Conservation (phyloP, 2,888 invertebrate genomes). For the Dorcus parallelipipedus region DNA sequence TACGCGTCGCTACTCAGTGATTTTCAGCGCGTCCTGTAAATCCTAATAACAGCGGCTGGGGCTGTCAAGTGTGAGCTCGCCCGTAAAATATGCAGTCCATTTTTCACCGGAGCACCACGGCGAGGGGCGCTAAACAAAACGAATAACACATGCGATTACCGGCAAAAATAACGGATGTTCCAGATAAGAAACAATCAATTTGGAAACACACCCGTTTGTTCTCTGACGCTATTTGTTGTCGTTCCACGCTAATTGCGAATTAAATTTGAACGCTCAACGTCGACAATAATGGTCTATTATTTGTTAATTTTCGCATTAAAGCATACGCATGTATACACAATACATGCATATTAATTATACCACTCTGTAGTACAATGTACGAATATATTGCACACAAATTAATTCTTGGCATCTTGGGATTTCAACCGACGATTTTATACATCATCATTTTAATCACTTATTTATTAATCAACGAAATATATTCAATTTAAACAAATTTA, state of each 20-base stretch:
- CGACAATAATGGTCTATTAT: slow-evolving; percentile 1
- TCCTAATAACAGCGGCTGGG: slow-evolving; percentile 17
- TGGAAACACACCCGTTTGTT: too few relatives aligned
- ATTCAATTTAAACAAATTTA: too few relatives aligned
- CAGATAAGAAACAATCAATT: slow-evolving; percentile 9
- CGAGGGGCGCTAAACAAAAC: slow-evolving; percentile 17
- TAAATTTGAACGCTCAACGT: slow-evolving; percentile 1
- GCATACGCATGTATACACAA: neutral
- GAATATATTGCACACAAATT: too few relatives aligned
- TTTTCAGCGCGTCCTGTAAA: slow-evolving; percentile 20
- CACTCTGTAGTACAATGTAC: too few relatives aligned
- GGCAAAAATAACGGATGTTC: slow-evolving; percentile 14
- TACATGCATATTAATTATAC: neutral
- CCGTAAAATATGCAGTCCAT: slow-evolving; percentile 21
- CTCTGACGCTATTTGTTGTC: neutral
- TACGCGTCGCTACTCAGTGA: slow-evolving; percentile 9
- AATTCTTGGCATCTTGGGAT: too few relatives aligned
- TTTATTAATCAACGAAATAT: too few relatives aligned
- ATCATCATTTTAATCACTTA: too few relatives aligned
- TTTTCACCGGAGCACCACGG: slow-evolving; percentile 14
- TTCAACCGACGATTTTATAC: too few relatives aligned
- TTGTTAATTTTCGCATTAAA: slow-evolving; percentile 4
- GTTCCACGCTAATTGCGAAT: slow-evolving; percentile 1
- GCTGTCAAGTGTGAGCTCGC: slow-evolving; percentile 16
- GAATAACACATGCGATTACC: slow-evolving; percentile 16